These are phyloP conservation scores for Monopis laevigella DNA, from an alignment of 2,888 invertebrate genomes.

Conservation along the genomic window DNA sequence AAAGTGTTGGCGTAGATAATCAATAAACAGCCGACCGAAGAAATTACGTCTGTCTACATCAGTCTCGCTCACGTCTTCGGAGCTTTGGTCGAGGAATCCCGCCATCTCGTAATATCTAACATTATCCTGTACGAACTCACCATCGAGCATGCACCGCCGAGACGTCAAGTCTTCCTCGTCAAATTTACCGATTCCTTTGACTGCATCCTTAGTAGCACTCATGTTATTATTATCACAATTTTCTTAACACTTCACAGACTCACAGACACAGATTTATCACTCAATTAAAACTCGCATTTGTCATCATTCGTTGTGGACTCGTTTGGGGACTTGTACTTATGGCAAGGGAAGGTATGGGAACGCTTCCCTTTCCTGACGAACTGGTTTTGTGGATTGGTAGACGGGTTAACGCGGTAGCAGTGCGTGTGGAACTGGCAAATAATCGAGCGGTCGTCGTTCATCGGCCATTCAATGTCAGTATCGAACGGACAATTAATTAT, in stretches of 20 bases:
- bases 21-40: conserved; percentile 9
- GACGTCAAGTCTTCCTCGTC: conserved; percentile 44
- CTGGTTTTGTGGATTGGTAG: neutral
- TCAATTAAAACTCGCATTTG: no score
- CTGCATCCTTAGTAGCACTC: conserved; percentile 46
- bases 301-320: conserved; percentile 1
- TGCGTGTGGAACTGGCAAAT: conserved; percentile 51
- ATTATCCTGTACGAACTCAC: conserved; percentile 33
- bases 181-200: conserved; percentile 36
- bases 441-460: conserved; percentile 37
- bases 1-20: conserved; percentile 8
- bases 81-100: neutral
- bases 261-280: conserved; percentile 22
- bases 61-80: neutral
- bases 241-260: conserved; percentile 23
- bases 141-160: conserved; percentile 59
- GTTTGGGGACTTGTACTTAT: neutral
- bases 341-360: neutral
- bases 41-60: neutral
- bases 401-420: conserved; percentile 41
- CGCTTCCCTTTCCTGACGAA: conserved; percentile 1
- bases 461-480: conserved; percentile 59
- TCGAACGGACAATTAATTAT: conserved; percentile 61
- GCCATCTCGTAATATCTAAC: neutral
- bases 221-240: conserved; percentile 33